Evolutionary conservation across 2,797 vertebrate genomes (phyloP).

Genomic region (Tapirus indicus): DNA sequence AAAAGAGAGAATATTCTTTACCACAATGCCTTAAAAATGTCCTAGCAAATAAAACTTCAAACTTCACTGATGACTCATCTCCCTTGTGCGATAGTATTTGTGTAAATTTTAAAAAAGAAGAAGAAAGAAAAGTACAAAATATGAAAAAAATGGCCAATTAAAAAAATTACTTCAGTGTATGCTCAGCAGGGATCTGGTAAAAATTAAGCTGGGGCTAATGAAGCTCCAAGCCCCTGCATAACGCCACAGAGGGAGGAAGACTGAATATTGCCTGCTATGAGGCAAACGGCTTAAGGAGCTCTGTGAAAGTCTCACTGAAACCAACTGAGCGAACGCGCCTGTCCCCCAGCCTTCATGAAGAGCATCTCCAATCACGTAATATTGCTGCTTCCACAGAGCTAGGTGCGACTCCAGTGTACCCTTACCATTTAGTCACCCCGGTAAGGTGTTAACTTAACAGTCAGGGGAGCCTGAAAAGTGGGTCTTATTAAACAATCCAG

Average conservation of each 20-base stretch:
- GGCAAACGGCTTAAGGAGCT: conserved; percentile 77
- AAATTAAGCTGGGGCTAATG: conserved; percentile 82
- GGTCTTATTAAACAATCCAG: conserved; percentile 59
- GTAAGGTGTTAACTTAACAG: conserved; percentile 16
- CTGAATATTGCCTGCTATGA: conserved; percentile 76
- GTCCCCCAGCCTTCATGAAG: conserved; percentile 67
- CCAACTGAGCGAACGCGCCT: conserved; percentile 30
- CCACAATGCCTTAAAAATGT: background rate
- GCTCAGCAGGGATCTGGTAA: conserved; percentile 80
- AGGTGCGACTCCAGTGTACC: conserved; percentile 39
- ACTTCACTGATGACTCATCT: conserved; percentile 55
- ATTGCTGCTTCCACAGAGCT: background rate
- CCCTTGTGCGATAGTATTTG: conserved; percentile 40
- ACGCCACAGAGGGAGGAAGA: conserved; percentile 78
- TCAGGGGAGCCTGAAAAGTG: conserved; percentile 9
- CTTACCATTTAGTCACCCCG: conserved; percentile 32
- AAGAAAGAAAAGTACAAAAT: conserved; percentile 74
- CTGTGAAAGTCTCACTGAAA: conserved; percentile 74
- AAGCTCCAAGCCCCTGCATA: conserved; percentile 74
- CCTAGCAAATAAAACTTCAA: conserved; percentile 38
- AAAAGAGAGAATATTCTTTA: background rate
- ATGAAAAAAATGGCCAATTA: conserved; percentile 78
- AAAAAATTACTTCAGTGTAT: conserved; percentile 78
- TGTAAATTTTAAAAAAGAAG: conserved; percentile 20
- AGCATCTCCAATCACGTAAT: conserved; percentile 51